A percentile compares a stretch with the other conserved stretches of the same genome.
phyloP scores from a whole-genome alignment of 30 jellyfish, hydroid and myxozoan genomes.

The Aurelia sp. region DNA sequence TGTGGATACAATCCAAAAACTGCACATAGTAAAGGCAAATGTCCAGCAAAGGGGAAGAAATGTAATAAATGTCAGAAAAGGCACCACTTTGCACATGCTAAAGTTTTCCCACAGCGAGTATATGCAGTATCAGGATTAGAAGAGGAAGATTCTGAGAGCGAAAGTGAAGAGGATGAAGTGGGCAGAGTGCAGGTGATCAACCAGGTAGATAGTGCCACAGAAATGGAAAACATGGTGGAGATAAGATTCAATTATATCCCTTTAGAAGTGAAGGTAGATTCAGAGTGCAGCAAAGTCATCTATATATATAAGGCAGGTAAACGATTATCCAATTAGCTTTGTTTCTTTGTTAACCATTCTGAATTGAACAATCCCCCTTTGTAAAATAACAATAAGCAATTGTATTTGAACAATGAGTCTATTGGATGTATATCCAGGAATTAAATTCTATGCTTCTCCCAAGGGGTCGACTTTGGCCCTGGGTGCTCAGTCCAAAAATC shows the following conservation, averaged over 20 bases:
- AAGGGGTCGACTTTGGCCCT: no score
- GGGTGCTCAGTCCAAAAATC: no score
- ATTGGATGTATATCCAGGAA: no score
- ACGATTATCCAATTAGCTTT: no score
- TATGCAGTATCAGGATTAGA: neutral
- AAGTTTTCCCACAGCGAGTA: neutral
- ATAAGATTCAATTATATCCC: conserved; percentile 3
- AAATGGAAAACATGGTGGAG: neutral
- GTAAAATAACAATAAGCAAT: no score
- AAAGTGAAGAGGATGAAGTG: neutral
- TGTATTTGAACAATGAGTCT: no score
- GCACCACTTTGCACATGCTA: neutral
- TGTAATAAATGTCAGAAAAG: neutral
- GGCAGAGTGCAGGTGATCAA: no score
- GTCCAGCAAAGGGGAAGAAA: neutral
- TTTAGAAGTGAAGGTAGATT: conserved; percentile 11
- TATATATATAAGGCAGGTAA: no score
- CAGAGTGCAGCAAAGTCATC: conserved; percentile 29
- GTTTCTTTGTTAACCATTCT: no score
- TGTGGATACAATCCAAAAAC: neutral
- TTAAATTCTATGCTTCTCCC: no score
- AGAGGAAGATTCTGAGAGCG: neutral
- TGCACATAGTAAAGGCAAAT: neutral
- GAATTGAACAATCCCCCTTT: no score
- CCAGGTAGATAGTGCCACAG: neutral